These are phyloP conservation scores for Scylla paramamosain DNA, from an alignment of 1,140 invertebrate genomes.

Conservation along the genomic window DNA sequence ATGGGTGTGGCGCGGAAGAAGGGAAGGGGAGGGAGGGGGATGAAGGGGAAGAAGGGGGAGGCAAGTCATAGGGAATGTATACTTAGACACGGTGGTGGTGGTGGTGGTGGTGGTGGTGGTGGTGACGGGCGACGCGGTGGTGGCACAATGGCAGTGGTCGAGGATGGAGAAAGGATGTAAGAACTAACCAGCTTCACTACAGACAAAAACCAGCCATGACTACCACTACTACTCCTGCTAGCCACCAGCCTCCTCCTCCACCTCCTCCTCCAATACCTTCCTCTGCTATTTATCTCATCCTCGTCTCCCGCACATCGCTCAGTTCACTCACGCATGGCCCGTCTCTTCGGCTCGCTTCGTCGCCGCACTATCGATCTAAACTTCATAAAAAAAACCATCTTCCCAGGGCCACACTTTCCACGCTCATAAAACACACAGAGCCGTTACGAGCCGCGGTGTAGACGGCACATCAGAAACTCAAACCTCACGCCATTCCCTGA, in stretches of 20 bases:
- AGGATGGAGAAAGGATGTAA: background rate
- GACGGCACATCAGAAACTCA: background rate
- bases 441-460: background rate
- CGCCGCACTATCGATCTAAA: background rate
- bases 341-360: background rate
- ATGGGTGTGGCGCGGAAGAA: background rate
- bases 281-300: background rate
- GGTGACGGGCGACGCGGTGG: background rate
- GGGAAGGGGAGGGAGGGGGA: background rate
- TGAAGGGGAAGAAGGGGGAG: background rate
- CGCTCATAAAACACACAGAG: background rate
- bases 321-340: background rate
- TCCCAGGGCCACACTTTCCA: background rate
- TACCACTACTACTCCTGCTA: background rate
- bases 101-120: background rate
- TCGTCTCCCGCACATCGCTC: background rate
- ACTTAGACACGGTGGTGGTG: background rate
- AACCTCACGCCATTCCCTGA: background rate
- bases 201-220: background rate
- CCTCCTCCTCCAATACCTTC: background rate
- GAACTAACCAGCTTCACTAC: background rate
- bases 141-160: background rate
- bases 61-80: no score
- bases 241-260: no score
- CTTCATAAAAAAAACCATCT: background rate